phyloP scores from a whole-genome alignment of 2,113 vertebrate genomes.

The Colossoma macropomum region DNA sequence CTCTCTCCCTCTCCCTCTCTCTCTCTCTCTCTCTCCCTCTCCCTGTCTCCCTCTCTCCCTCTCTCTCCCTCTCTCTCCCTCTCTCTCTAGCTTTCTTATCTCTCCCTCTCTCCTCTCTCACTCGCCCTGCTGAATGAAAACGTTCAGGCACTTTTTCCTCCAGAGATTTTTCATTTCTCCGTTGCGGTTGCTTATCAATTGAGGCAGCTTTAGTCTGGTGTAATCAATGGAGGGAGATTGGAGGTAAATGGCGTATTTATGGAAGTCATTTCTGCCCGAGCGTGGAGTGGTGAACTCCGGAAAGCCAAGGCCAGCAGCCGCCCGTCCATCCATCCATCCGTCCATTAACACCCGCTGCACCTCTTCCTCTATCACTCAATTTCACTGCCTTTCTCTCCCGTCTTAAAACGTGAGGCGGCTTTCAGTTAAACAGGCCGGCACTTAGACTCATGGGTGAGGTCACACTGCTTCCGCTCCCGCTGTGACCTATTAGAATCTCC shows the following conservation, averaged over 20 bases:
- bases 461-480: not conserved
- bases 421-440: slow-evolving; percentile 15
- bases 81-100: not conserved
- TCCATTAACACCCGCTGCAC: slow-evolving; percentile 41
- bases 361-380: slow-evolving; percentile 50
- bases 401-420: not conserved
- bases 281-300: slow-evolving; percentile 8
- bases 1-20: not conserved
- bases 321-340: slow-evolving; percentile 29
- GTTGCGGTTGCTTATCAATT: slow-evolving; percentile 50
- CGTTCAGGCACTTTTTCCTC: slow-evolving; percentile 35
- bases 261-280: slow-evolving; percentile 38
- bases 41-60: too few relatives aligned
- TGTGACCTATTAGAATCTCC: slow-evolving; percentile 22
- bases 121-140: slow-evolving; percentile 47
- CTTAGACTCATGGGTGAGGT: slow-evolving; percentile 34
- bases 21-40: too few relatives aligned
- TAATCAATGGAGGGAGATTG: slow-evolving; percentile 54
- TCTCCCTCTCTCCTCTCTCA: not conserved
- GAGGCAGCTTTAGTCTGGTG: slow-evolving; percentile 36
- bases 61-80: not conserved
- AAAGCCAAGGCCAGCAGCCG: slow-evolving; percentile 25
- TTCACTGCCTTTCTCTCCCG: slow-evolving; percentile 37
- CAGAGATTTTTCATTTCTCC: slow-evolving; percentile 45
- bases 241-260: slow-evolving; percentile 51